Conservation (phyloP, 1,140 invertebrate genomes). For the Adoxophyes honmai region DNA sequence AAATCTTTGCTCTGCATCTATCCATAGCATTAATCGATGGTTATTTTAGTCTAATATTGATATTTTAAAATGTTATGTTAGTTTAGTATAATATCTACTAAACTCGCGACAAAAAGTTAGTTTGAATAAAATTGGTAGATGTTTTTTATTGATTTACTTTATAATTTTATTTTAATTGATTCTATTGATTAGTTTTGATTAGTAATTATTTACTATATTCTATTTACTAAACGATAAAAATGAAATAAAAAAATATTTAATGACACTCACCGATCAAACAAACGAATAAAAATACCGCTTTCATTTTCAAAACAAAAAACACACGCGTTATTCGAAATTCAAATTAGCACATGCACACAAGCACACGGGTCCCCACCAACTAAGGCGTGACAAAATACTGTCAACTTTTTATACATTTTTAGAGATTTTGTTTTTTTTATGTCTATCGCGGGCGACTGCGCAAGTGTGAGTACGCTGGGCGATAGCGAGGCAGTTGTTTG, state of each 20-base stretch:
- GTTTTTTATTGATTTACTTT: too few relatives aligned
- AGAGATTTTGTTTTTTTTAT: conserved; percentile 2
- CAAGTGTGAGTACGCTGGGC: not conserved
- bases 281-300: not conserved
- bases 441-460: not conserved
- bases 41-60: too few relatives aligned
- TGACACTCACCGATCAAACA: not conserved
- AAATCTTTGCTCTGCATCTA: too few relatives aligned
- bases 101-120: too few relatives aligned
- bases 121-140: too few relatives aligned
- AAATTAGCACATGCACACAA: conserved; percentile 19
- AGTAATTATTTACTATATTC: too few relatives aligned
- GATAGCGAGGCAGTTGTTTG: not conserved
- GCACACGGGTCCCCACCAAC: conserved; percentile 19
- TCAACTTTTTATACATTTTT: conserved; percentile 33
- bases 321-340: conserved; percentile 17
- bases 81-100: too few relatives aligned
- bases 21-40: too few relatives aligned
- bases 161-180: too few relatives aligned
- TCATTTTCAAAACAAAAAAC: conserved; percentile 3
- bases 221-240: too few relatives aligned
- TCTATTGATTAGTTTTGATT: too few relatives aligned
- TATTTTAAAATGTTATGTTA: too few relatives aligned
- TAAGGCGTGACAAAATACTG: conserved; percentile 8
- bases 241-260: not conserved